Base-by-base conservation (phyloP, 2,888 invertebrate genomes). In the Synergus umbraculus region DNA sequence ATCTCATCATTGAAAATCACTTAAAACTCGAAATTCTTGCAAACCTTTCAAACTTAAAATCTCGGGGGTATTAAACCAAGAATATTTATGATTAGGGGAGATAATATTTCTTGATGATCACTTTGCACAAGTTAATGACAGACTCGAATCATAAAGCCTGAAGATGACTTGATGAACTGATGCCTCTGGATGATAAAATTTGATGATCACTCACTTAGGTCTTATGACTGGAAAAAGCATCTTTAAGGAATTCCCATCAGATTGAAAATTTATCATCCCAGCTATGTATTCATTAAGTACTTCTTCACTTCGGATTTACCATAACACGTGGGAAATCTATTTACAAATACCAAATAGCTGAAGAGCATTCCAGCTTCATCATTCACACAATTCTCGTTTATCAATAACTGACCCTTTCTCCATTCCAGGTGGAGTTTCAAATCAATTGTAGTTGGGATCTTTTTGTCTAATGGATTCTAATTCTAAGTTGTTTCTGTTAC, bases 341-440 rank as follows among this genome's bases (percentile, higher is more conserved):
- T 64, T 7, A 64, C 7, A 13, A 67, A 67, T 13, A 18, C 22
- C 46, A 46, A 67, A 67, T 67, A 67, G 22, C 22, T 46, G 13
- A 18, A 67, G 44, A 67, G 46, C 67, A 67, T 67, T 46, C 18
- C 67, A 54, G 54, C 54, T 18, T 54, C n/a, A 54, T 54, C n/a
- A 54, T n/a, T 54, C 54, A 54, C 9, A 13, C 54, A n/a, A n/a
- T n/a, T 54, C 54, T 54, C n/a, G 9, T 8, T n/a, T 9, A 54
- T 54, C 54, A n/a, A 18, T 54, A n/a, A 54, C 54, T 9, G 54
- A 9, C 7, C 9, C 9, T 18, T 54, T 54, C n/a, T 54, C 1
- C 3, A 54, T 54, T n/a, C n/a, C 54, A 5, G 54, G 15, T 3
- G n/a, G 54, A 54, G n/a, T 8, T 54, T 8, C 54, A 9, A 54